A percentile compares a stretch with the other conserved stretches of the same genome.
Evolutionary conservation across 2,888 invertebrate species (phyloP).

Genomic region (Chaitophorus viminalis): DNA sequence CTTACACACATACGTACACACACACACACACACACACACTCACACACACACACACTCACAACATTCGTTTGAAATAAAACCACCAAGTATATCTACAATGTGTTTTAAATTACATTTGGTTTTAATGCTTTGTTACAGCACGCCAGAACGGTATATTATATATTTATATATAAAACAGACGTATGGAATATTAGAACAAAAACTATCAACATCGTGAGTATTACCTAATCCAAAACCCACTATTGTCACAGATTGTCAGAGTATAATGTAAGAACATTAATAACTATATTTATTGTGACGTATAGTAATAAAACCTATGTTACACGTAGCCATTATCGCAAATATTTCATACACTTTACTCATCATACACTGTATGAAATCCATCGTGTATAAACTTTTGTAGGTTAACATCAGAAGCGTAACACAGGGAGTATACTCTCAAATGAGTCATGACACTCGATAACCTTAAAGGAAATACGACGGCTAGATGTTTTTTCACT

Average conservation of each 20-base stretch:
- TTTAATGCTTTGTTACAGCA: not conserved
- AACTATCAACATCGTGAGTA: not conserved
- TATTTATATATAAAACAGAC: conserved; percentile 7
- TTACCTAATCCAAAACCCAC: conserved; percentile 11
- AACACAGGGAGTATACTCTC: no score
- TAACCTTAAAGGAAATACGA: no score
- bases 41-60: not conserved
- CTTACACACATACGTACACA: no score
- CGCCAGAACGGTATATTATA: not conserved
- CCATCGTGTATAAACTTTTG: not conserved
- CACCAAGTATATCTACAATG: not conserved
- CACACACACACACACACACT: not conserved
- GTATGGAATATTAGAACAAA: not conserved
- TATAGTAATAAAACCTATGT: not conserved
- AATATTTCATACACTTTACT: not conserved
- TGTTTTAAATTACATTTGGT: conserved; percentile 47
- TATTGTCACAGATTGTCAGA: not conserved
- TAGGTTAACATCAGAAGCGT: no score
- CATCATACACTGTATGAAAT: not conserved
- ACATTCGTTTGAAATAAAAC: conserved; percentile 30
- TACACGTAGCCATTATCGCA: not conserved
- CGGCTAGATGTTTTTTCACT: no score
- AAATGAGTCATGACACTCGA: no score
- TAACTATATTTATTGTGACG: conserved; percentile 11
- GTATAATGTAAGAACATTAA: conserved; percentile 25